Evolutionary conservation across 1,140 invertebrate genomes (phyloP), one percentile per base, ranked within the genome.

Genomic region (Dreissena rostriformis): DNA sequence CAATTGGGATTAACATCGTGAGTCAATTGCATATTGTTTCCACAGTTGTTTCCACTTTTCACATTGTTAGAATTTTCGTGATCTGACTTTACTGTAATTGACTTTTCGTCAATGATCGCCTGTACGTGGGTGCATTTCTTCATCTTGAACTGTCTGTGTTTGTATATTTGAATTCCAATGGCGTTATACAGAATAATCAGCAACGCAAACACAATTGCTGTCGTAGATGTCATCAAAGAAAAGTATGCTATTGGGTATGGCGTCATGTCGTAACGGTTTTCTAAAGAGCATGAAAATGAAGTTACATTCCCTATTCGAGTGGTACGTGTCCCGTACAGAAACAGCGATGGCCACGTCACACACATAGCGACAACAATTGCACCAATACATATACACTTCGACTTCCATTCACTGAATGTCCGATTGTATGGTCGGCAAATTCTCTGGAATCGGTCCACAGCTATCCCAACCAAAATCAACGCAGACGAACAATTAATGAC

Each of bases 401-500:
- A 83, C 24, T 74, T 63, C 0, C 17, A 29, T 24, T 80, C 78
- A 10, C 72, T 81, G 26, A 80, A 79, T 10, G 29, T 17, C 71
- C 17, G 65, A 22, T 68, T 51, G 24, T 81, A 65, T 24, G 78
- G 76, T 65, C 78, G 26, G 70, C 81, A 83, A 24, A 83, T 83
- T 12, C 81, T 19, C 19, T 74, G 52, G 24, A 75, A 83, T 39
- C 81, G 53, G 53, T 83, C 81, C 0, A 66, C 28, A 14, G 81
- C 81, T n/a, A 83, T 83, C 5, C 71, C 81, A 61, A 83, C 63
- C 17, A 83, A 52, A 39, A 83, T 70, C 1, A 74, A 28, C 19
- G 81, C 65, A 19, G 81, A 83, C 12, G 81, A 83, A 1, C 72
- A 66, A 61, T 83, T 83, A 71, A 83, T 83, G 17, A 63, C 39